phyloP scores from a whole-genome alignment of 2,113 vertebrate genomes.

The Triplophysa rosa region DNA sequence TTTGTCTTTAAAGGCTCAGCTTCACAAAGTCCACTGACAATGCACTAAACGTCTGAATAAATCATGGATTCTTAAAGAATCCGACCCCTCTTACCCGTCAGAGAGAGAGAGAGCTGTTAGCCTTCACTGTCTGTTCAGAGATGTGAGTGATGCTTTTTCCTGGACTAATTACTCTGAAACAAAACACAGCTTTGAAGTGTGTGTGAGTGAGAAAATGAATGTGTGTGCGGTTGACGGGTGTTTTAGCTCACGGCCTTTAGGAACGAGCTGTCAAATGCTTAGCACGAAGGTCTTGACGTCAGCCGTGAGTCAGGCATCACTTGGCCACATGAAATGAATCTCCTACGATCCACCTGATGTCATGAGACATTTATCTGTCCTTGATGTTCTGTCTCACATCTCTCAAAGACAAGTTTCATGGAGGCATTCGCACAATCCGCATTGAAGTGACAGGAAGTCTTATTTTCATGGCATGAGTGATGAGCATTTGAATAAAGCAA shows the following conservation, averaged over 20 bases:
- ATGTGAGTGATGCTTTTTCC: slow-evolving; percentile 24
- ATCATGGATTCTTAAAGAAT: slow-evolving; percentile 9
- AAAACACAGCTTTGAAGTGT: slow-evolving; percentile 11
- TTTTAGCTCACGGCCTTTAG: not conserved
- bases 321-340: slow-evolving; percentile 30
- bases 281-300: slow-evolving; percentile 39
- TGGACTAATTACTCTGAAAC: slow-evolving; percentile 20
- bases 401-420: too few species aligned
- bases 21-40: slow-evolving; percentile 9
- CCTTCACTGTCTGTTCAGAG: slow-evolving; percentile 32
- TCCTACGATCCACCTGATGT: slow-evolving; percentile 12
- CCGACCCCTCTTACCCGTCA: slow-evolving; percentile 14
- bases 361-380: not conserved
- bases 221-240: slow-evolving; percentile 8
- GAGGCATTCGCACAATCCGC: too few species aligned
- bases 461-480: too few species aligned
- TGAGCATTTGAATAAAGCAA: too few species aligned
- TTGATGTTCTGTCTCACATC: too few species aligned
- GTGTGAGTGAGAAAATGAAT: not conserved
- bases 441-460: too few species aligned
- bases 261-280: not conserved
- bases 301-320: slow-evolving; percentile 39
- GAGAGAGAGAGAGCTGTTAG: slow-evolving; percentile 8
- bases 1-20: slow-evolving; percentile 14
- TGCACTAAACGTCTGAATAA: slow-evolving; percentile 26